Evolutionary conservation across 92 coral and sea anemone genomes (phyloP).

Genomic region (Phymanthus crucifer): DNA sequence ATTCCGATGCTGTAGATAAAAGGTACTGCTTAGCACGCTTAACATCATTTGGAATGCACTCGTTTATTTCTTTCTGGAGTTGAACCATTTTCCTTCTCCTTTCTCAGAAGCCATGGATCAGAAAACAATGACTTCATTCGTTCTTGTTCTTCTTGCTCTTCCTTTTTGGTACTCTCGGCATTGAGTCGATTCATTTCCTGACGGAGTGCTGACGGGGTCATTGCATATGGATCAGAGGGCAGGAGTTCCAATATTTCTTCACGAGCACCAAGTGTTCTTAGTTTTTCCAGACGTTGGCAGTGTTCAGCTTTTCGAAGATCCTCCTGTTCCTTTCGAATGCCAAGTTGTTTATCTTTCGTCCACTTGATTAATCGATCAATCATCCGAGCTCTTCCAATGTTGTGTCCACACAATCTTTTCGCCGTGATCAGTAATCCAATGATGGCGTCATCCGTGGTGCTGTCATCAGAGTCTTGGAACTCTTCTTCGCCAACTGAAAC

Average conservation of each 20-base stretch:
- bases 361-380: conserved; percentile 6
- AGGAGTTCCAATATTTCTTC: neutral
- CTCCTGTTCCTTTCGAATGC: neutral
- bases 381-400: conserved; percentile 14
- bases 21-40: conserved; percentile 10
- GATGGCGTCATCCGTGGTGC: conserved; percentile 9
- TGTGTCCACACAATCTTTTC: conserved; percentile 12
- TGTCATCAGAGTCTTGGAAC: conserved; percentile 8
- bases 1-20: neutral
- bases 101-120: conserved; percentile 10
- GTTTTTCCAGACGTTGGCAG: neutral
- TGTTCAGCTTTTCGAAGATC: neutral
- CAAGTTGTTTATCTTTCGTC: neutral
- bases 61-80: conserved; percentile 12
- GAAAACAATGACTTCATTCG: neutral
- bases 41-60: conserved; percentile 8
- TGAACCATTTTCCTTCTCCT: neutral
- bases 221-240: neutral
- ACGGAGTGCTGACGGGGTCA: neutral
- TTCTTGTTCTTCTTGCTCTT: neutral
- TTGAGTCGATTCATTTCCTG: neutral
- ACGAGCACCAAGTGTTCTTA: neutral
- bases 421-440: conserved; percentile 7
- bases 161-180: neutral
- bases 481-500: conserved; percentile 11